These are phyloP conservation scores for Xiphorhynchus erythropygius DNA, from an alignment of 2,797 vertebrate genomes.

Conservation along the genomic window DNA sequence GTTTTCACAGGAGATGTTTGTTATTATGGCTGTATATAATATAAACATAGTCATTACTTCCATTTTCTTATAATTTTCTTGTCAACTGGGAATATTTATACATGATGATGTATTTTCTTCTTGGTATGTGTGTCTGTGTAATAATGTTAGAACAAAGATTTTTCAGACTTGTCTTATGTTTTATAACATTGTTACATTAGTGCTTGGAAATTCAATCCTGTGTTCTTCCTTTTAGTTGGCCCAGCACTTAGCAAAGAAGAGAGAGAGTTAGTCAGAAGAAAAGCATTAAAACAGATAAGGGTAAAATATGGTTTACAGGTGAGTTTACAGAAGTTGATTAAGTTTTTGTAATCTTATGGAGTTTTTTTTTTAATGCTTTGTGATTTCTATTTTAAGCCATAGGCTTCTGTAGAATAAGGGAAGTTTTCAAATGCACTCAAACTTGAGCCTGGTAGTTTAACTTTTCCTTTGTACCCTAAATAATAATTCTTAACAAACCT, in stretches of 20 bases:
- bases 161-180: not conserved
- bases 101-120: not conserved
- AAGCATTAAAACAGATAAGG: conserved; percentile 93
- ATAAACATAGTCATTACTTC: not conserved
- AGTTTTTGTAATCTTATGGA: not conserved
- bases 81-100: not conserved
- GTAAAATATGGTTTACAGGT: conserved; percentile 98
- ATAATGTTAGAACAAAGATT: not conserved
- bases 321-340: conserved; percentile 49
- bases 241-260: conserved; percentile 87
- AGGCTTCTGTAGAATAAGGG: not conserved
- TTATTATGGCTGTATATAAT: not conserved
- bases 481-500: not conserved
- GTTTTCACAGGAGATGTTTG: not conserved
- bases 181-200: not conserved
- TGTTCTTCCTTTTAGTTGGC: conserved; percentile 71
- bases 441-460: not conserved
- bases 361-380: not conserved
- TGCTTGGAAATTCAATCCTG: not conserved
- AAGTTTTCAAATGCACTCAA: not conserved
- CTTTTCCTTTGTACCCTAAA: not conserved
- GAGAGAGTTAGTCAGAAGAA: conserved; percentile 90
- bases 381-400: not conserved
- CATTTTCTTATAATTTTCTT: not conserved
- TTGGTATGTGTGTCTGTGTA: not conserved